Percentiles rank a stretch among this genome's conserved stretches.
phyloP scores from a whole-genome alignment of 2,797 vertebrate species.

The Chelon labrosus region DNA sequence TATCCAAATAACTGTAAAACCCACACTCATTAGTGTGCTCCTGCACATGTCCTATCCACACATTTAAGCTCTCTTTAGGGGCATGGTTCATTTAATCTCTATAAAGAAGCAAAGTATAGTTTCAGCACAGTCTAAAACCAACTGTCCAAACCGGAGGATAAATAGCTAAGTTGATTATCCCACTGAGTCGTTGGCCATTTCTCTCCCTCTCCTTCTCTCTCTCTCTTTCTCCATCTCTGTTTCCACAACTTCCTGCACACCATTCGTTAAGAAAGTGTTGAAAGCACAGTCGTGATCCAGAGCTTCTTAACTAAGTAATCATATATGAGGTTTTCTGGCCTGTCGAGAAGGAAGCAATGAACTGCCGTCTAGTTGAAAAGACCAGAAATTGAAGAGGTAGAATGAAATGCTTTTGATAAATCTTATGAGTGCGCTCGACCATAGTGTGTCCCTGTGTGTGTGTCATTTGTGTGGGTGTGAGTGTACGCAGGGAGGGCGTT shows the following conservation, averaged over 20 bases:
- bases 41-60: slow-evolving; percentile 57
- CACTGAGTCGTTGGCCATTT: slow-evolving; percentile 64
- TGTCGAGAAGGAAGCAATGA: slow-evolving; percentile 63
- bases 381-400: slow-evolving; percentile 11
- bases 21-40: slow-evolving; percentile 70
- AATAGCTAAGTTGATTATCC: slow-evolving; percentile 80
- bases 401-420: slow-evolving; percentile 69
- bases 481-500: slow-evolving; percentile 70
- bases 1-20: slow-evolving; percentile 70
- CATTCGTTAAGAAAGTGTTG: slow-evolving; percentile 80
- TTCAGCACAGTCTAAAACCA: slow-evolving; percentile 62
- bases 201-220: slow-evolving; percentile 23
- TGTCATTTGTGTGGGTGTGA: slow-evolving; percentile 53
- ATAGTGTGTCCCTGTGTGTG: slow-evolving; percentile 30
- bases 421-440: slow-evolving; percentile 36
- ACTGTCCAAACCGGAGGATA: slow-evolving; percentile 75
- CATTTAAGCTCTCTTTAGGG: slow-evolving; percentile 63
- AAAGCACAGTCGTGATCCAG: slow-evolving; percentile 74
- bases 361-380: slow-evolving; percentile 56
- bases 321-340: slow-evolving; percentile 49
- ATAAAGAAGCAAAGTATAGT: slow-evolving; percentile 70
- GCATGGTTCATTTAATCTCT: slow-evolving; percentile 72
- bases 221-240: slow-evolving; percentile 62
- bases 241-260: slow-evolving; percentile 78
- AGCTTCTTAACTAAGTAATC: slow-evolving; percentile 71